These are phyloP conservation scores for Hydractinia symbiolongicarpus DNA, from an alignment of 30 jellyfish, hydroid and myxozoan genomes.

Conservation along the genomic window DNA sequence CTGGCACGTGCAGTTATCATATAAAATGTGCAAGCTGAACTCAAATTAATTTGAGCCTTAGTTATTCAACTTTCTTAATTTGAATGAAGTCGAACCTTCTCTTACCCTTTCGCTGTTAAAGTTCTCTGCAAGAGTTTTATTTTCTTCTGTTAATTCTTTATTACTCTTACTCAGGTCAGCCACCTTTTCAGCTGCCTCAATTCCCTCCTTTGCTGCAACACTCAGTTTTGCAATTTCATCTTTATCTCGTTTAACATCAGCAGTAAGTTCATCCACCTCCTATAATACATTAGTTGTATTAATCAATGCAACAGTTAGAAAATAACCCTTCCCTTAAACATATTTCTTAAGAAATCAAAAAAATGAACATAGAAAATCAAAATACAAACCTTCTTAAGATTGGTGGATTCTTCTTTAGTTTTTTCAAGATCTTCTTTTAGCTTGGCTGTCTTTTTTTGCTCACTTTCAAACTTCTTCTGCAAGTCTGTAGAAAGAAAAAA, in stretches of 20 bases:
- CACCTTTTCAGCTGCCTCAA: slow-evolving; percentile 86
- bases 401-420: slow-evolving; percentile 61
- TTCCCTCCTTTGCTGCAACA: slow-evolving; percentile 97
- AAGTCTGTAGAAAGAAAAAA: slow-evolving; percentile 39
- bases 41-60: no score
- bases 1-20: no score
- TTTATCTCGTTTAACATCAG: slow-evolving; percentile 54
- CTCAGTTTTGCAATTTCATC: slow-evolving; percentile 73
- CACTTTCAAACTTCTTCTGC: slow-evolving; percentile 72
- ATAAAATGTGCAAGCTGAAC: no score
- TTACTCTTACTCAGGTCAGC: slow-evolving; percentile 51
- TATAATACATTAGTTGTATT: not conserved
- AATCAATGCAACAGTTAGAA: no score
- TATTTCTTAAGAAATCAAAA: not conserved
- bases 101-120: slow-evolving; percentile 95
- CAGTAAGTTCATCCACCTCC: slow-evolving; percentile 63
- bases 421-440: slow-evolving; percentile 59
- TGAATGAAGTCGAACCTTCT: not conserved
- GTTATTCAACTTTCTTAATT: not conserved
- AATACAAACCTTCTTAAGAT: slow-evolving; percentile 53
- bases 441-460: slow-evolving; percentile 69
- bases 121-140: slow-evolving; percentile 63
- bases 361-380: not conserved
- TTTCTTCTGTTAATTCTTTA: slow-evolving; percentile 56
- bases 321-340: no score